phyloP scores from a whole-genome alignment of 2,113 vertebrate species.

The Scomber colias region DNA sequence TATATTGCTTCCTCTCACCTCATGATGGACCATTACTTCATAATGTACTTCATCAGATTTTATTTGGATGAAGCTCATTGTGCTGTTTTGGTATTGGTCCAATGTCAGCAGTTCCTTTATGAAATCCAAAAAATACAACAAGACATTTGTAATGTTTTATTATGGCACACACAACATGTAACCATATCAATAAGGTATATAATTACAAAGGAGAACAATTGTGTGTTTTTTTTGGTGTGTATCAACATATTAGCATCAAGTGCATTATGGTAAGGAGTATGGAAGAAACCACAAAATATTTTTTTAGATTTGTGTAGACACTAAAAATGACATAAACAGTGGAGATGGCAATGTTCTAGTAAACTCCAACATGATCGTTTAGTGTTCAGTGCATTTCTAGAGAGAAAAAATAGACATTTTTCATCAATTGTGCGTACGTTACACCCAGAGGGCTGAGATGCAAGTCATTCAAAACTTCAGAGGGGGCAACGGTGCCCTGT shows the following conservation, averaged over 20 bases:
- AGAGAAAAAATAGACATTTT: conserved; percentile 21
- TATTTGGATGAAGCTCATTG: too few species aligned
- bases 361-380: background rate
- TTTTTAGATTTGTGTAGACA: conserved; percentile 10
- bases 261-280: conserved; percentile 16
- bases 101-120: too few species aligned
- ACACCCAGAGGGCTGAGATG: conserved; percentile 7
- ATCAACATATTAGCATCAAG: conserved; percentile 17
- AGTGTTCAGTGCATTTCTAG: conserved; percentile 32
- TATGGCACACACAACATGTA: conserved; percentile 62
- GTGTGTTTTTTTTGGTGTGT: conserved; percentile 24
- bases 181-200: conserved; percentile 34
- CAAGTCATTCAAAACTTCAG: conserved; percentile 34
- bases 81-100: too few species aligned
- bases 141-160: conserved; percentile 55
- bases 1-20: too few species aligned
- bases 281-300: background rate
- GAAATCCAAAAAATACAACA: conserved; percentile 15
- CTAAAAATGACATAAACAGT: background rate
- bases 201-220: conserved; percentile 10
- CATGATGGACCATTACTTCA: too few species aligned
- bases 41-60: too few species aligned
- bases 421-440: conserved; percentile 27
- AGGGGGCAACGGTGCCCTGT: conserved; percentile 5
- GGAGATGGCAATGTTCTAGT: background rate